Percentiles rank a stretch among this genome's conserved stretches.
phyloP scores from a whole-genome alignment of 2,888 invertebrate genomes.

The Lacanobia oleracea region DNA sequence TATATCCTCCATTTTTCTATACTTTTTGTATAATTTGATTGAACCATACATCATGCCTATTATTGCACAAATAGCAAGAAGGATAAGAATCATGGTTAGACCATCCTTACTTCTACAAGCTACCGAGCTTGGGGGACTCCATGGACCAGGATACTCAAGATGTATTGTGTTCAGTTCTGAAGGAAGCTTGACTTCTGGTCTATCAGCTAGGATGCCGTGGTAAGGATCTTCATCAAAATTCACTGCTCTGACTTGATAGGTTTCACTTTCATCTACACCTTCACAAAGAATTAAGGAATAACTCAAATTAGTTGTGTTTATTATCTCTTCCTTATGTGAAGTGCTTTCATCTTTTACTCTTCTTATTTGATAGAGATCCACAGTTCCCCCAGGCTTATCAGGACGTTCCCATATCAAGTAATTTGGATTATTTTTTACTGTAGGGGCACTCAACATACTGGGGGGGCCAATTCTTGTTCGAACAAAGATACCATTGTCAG shows the following conservation, averaged over 20 bases:
- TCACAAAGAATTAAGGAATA: conserved; percentile 78
- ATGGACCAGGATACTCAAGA: conserved; percentile 78
- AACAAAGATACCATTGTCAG: conserved; percentile 87
- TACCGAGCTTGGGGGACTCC: conserved; percentile 82
- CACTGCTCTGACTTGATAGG: conserved; percentile 84
- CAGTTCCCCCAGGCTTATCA: conserved; percentile 86
- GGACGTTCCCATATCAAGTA: conserved; percentile 89
- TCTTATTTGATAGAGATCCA: conserved; percentile 91
- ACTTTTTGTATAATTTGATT: conserved; percentile 90
- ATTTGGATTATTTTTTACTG: conserved; percentile 75
- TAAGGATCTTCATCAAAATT: conserved; percentile 81
- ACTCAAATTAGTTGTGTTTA: conserved; percentile 76
- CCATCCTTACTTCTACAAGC: conserved; percentile 79
- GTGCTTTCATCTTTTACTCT: conserved; percentile 78
- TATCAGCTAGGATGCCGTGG: conserved; percentile 77
- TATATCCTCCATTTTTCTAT: conserved; percentile 92
- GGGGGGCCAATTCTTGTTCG: conserved; percentile 92
- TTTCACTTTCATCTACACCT: conserved; percentile 77
- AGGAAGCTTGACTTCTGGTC: conserved; percentile 72
- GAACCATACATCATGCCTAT: conserved; percentile 79
- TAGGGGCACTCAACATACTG: conserved; percentile 80
- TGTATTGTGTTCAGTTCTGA: conserved; percentile 56
- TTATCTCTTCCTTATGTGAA: conserved; percentile 66
- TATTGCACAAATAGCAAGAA: conserved; percentile 78
- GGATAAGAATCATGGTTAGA: conserved; percentile 79